These are phyloP conservation scores for Linyphia triangularis DNA, from an alignment of 2,888 invertebrate genomes.

Conservation along the genomic window DNA sequence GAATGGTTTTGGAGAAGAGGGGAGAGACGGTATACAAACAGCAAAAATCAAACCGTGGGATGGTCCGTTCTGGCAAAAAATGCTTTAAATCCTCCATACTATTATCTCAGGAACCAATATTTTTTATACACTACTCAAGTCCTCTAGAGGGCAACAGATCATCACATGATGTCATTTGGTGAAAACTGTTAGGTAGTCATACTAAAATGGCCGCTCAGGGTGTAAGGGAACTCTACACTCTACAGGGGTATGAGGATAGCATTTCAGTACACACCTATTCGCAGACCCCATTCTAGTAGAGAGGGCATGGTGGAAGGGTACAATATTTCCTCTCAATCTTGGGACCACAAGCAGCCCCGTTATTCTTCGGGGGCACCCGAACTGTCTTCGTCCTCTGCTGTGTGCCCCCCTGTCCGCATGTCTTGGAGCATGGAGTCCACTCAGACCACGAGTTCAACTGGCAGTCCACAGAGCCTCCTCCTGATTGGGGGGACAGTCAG, in stretches of 20 bases:
- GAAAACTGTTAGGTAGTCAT: background rate
- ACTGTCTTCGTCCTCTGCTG: constrained; percentile 81
- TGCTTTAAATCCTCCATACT: too few species aligned
- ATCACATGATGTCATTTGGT: too few species aligned
- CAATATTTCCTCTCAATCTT: constrained; percentile 84
- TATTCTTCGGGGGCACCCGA: constrained; percentile 83
- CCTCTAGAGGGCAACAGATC: too few species aligned
- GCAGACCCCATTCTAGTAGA: constrained; percentile 5
- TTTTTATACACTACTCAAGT: too few species aligned
- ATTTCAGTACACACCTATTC: background rate
- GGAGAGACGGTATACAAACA: too few species aligned
- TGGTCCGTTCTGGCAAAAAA: too few species aligned
- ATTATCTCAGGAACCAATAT: too few species aligned
- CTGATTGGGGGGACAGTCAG: background rate
- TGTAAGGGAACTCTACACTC: background rate
- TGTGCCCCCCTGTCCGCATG: constrained; percentile 80
- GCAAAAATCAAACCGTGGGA: too few species aligned
- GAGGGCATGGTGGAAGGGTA: constrained; percentile 76
- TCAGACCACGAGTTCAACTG: constrained; percentile 87
- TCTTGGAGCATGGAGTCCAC: constrained; percentile 80
- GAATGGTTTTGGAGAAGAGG: too few species aligned
- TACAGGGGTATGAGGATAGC: background rate
- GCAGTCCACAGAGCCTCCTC: constrained; percentile 78
- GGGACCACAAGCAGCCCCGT: constrained; percentile 85
- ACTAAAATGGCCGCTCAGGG: background rate